Conservation (phyloP, 2,888 invertebrate species). For the Sinopyrophorus schimmeli region DNA sequence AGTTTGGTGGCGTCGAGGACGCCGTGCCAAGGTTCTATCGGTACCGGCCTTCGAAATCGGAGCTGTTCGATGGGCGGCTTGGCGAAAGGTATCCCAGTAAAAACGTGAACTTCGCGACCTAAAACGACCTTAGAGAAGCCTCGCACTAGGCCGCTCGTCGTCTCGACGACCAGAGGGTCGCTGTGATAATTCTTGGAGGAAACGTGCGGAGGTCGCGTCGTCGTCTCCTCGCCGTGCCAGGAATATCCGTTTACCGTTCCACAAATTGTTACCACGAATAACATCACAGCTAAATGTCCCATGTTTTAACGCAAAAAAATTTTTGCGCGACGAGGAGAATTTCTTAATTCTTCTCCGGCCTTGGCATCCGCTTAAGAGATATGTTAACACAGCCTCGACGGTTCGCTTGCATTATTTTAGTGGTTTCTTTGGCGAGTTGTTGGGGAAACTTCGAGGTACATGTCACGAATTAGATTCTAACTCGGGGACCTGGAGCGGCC, state of each 20-base stretch:
- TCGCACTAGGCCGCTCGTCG: conserved; percentile 78
- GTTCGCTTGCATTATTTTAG: conserved; percentile 17
- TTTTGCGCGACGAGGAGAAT: conserved; percentile 2
- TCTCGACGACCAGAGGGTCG: conserved; percentile 82
- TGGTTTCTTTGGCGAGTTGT: conserved; percentile 11
- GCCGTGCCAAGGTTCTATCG: conserved; percentile 86
- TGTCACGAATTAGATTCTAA: background rate
- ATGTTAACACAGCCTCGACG: conserved; percentile 16
- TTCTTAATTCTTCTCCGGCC: conserved; percentile 18
- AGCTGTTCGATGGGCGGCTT: conserved; percentile 86
- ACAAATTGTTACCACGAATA: conserved; percentile 37
- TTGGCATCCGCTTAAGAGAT: conserved; percentile 15
- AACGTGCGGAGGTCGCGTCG: conserved; percentile 46
- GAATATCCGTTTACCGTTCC: conserved; percentile 48
- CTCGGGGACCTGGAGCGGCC: conserved; percentile 24
- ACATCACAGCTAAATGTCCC: conserved; percentile 35
- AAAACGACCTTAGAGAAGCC: conserved; percentile 80
- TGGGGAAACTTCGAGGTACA: background rate
- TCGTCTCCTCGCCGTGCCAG: conserved; percentile 54
- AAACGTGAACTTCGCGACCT: conserved; percentile 84
- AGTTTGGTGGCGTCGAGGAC: conserved; percentile 78
- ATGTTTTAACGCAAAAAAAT: conserved; percentile 21
- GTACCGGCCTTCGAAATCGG: conserved; percentile 83
- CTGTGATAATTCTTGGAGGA: conserved; percentile 54
- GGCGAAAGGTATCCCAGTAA: conserved; percentile 88